Evolutionary conservation across 2,888 invertebrate species (phyloP), one percentile per base, ranked within the genome.

Genomic region (Nomada goodeniana): DNA sequence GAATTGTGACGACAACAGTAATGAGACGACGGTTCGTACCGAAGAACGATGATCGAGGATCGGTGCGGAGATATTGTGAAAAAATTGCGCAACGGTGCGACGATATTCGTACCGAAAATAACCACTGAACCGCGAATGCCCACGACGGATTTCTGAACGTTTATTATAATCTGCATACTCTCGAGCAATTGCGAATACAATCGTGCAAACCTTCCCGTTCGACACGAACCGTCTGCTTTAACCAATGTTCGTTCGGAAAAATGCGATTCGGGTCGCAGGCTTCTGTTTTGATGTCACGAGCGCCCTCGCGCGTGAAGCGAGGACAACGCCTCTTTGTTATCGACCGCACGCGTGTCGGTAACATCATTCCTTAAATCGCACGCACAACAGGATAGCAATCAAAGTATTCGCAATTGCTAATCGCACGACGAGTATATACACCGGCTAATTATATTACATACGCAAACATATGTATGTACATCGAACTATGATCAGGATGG

Each of bases 391-490:
- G 23, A 23, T 11, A 18, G 0, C 26, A 13, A 36, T 42, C 64
- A 2, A 20, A 61, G 23, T 42, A 50, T 67, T 71, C 72, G 20
- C 50, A 61, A 13, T 44, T 57, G 61, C 52, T 42, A 36, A 53
- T 42, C 61, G 59, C 23, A 52, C 26, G 18, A 29, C 47, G 26
- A 26, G 52, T 84, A 83, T 80, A 63, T 76, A 80, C 73, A 83
- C 59, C 36, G 47, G 81, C 72, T 68, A 67, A 75, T 72, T 77
- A 77, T 84, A 75, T 82, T 76, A 76, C 73, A 78, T 78, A 79
- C 53, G 77, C 77, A 76, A 76, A 85, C 67, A 63, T 76, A 80
- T 74, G 63, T 80, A 78, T 79, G 67, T 71, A 85, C 71, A 85
- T 76, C 68, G 53, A 77, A 71, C 60, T 82, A 80, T 76, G 63